Conservation (phyloP, 2,797 vertebrate genomes). For the Pachyuromys duprasi region DNA sequence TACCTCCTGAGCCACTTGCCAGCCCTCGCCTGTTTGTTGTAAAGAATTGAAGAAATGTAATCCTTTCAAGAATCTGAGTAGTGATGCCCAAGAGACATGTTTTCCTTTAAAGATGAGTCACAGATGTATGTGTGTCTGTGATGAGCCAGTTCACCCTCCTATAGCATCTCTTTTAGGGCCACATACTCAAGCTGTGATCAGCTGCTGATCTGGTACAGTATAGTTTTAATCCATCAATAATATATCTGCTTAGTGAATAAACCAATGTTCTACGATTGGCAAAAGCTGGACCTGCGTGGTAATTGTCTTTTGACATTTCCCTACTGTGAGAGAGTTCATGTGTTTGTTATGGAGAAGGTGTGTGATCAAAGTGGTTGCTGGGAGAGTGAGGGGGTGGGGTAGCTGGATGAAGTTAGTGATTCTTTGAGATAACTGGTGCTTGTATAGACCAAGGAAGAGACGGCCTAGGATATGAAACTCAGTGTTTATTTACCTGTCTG, state of each 20-base stretch:
- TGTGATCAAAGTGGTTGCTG: neutral
- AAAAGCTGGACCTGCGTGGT: neutral
- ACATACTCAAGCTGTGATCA: neutral
- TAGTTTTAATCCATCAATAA: neutral
- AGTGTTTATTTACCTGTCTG: constrained; percentile 13
- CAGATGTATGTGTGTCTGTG: neutral
- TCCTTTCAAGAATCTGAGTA: constrained; percentile 21
- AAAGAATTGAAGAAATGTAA: constrained; percentile 40
- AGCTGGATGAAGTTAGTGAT: neutral
- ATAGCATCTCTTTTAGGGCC: neutral
- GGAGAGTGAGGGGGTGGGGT: neutral
- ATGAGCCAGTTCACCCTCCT: neutral
- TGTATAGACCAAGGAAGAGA: constrained; percentile 6
- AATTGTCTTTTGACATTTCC: constrained; percentile 23
- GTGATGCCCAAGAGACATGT: neutral
- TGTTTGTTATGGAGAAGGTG: neutral
- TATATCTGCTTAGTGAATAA: neutral
- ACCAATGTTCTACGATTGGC: neutral
- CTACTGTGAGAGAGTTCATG: neutral
- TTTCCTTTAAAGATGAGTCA: neutral
- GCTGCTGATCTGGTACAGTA: neutral
- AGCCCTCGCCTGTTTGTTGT: constrained; percentile 4
- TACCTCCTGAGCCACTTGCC: neutral
- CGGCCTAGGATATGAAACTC: constrained; percentile 15
- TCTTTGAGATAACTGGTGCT: constrained; percentile 15